phyloP scores from a whole-genome alignment of 2,113 vertebrate species.

The Myxocyprinus asiaticus region DNA sequence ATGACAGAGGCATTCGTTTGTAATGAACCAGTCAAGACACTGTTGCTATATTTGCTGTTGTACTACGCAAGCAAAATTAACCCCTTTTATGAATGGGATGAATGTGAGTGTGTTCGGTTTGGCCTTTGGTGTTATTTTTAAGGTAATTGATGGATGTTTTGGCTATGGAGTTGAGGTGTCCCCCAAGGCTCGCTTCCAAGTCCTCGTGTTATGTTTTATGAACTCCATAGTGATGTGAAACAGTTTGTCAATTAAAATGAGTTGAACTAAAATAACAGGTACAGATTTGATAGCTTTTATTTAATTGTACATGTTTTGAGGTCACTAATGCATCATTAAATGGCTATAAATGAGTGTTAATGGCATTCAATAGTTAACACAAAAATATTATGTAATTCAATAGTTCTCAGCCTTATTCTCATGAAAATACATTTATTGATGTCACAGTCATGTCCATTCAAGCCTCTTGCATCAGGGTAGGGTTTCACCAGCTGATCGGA shows the following conservation, averaged over 20 bases:
- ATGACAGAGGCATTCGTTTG: constrained; percentile 71
- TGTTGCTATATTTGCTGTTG: constrained; percentile 85
- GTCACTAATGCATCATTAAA: background rate
- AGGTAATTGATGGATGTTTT: background rate
- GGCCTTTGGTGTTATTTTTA: constrained; percentile 19
- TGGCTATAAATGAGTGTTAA: background rate
- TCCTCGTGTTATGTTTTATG: background rate
- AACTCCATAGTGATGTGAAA: background rate
- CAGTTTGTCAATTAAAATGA: background rate
- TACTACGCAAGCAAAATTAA: constrained; percentile 74
- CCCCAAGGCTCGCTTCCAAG: background rate
- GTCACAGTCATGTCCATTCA: background rate
- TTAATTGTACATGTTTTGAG: background rate
- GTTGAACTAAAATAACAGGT: background rate
- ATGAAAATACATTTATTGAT: background rate
- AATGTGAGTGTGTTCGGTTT: constrained; percentile 35
- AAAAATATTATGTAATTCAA: background rate
- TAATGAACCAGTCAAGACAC: constrained; percentile 61
- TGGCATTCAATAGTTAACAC: background rate
- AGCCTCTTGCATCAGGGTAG: background rate
- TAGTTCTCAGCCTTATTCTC: background rate
- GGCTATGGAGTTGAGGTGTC: background rate
- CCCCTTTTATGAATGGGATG: constrained; percentile 14
- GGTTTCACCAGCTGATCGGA: no score
- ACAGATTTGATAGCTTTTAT: background rate